phyloP scores from a whole-genome alignment of 2,797 vertebrate species.

The Anguilla pacifica region DNA sequence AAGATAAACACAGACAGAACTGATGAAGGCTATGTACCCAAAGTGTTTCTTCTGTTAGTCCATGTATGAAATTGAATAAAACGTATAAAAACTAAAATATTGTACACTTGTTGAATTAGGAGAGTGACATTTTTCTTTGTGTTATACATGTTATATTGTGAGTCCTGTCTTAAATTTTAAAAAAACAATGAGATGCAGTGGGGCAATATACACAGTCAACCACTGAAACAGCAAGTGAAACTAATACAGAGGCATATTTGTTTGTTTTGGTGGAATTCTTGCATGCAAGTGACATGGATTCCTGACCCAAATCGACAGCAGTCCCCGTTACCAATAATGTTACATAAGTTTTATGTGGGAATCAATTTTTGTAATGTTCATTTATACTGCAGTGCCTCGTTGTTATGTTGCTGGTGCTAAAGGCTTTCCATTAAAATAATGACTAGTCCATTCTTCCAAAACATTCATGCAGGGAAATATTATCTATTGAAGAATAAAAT shows the following conservation, averaged over 20 bases:
- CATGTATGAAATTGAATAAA: neutral
- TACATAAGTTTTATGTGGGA: neutral
- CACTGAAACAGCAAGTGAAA: neutral
- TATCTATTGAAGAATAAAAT: neutral
- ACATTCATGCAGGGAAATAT: neutral
- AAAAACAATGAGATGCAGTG: neutral
- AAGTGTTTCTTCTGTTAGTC: neutral
- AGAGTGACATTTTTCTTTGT: neutral
- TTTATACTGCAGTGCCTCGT: neutral
- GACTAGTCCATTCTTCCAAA: neutral
- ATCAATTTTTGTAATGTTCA: constrained; percentile 5
- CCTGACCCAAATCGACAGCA: neutral
- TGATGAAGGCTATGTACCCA: neutral
- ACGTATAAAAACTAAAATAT: neutral
- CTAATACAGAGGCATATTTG: neutral
- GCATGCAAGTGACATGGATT: constrained; percentile 14
- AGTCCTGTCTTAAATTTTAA: neutral
- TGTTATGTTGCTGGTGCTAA: neutral
- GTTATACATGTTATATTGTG: neutral
- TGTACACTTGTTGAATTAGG: neutral
- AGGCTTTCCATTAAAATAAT: neutral
- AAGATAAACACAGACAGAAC: neutral
- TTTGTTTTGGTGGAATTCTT: neutral
- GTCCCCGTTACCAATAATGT: neutral
- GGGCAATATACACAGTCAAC: neutral